These are phyloP conservation scores for Dryas iulia DNA, from an alignment of 1,140 invertebrate genomes.

Conservation along the genomic window DNA sequence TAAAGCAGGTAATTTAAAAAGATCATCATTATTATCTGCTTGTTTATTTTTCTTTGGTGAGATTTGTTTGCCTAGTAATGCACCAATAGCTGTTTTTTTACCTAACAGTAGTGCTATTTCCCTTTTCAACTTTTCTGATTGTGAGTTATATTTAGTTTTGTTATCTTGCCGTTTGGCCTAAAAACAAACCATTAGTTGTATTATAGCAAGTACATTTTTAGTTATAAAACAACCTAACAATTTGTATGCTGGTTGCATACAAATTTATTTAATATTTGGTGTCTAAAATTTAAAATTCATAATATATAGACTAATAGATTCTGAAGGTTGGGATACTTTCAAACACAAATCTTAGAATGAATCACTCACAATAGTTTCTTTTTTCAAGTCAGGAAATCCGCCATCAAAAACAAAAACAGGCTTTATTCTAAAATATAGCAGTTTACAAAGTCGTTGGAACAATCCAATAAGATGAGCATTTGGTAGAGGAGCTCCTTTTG, in stretches of 20 bases:
- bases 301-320: conserved; percentile 97
- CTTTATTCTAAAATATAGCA: conserved; percentile 97
- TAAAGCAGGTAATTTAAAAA: conserved; percentile 87
- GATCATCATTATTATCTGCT: conserved; percentile 79
- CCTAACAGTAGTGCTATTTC: conserved; percentile 84
- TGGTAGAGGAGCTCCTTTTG: conserved; percentile 87
- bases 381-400: conserved; percentile 93
- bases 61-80: conserved; percentile 81
- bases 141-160: conserved; percentile 87
- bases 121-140: conserved; percentile 86
- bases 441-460: conserved; percentile 96
- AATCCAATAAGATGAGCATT: conserved; percentile 97
- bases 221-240: no score
- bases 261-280: no score
- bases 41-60: conserved; percentile 67
- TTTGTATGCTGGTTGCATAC: no score
- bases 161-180: conserved; percentile 89
- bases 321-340: conserved; percentile 88
- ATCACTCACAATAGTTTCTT: conserved; percentile 92
- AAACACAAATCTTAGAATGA: conserved; percentile 86
- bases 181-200: no score
- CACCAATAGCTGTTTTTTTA: conserved; percentile 83
- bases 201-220: no score
- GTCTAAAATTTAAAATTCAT: no score
- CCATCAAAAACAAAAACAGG: conserved; percentile 99